These are phyloP conservation scores for Heliconius ismenius DNA, from an alignment of 2,888 invertebrate species.

Conservation along the genomic window DNA sequence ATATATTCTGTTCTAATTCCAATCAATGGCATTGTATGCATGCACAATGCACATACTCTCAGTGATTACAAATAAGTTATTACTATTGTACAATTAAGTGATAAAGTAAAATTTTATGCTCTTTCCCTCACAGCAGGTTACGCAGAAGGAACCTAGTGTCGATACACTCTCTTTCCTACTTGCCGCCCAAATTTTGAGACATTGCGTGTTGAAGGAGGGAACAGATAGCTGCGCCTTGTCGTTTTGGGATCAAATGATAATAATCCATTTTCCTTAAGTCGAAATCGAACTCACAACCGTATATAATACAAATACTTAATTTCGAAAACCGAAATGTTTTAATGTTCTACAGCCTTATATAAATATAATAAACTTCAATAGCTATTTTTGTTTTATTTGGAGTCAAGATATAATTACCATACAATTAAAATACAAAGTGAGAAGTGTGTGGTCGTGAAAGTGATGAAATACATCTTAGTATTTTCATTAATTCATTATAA, in stretches of 20 bases:
- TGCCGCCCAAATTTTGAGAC: neutral
- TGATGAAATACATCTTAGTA: neutral
- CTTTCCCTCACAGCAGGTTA: neutral
- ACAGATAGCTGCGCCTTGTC: neutral
- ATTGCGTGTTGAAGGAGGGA: neutral
- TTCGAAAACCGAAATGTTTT: neutral
- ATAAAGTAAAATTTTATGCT: neutral
- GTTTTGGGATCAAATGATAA: neutral
- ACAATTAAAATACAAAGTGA: neutral
- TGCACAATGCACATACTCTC: constrained; percentile 12
- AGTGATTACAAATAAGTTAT: constrained; percentile 15
- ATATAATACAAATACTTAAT: neutral
- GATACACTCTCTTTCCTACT: neutral
- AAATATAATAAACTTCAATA: neutral
- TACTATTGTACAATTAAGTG: constrained; percentile 12
- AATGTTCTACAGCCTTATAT: neutral
- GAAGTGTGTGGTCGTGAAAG: constrained; percentile 4
- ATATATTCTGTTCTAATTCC: constrained; percentile 31
- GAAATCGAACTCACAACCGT: neutral
- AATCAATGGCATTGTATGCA: constrained; percentile 29
- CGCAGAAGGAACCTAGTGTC: neutral
- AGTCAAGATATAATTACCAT: neutral
- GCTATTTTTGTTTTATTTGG: neutral
- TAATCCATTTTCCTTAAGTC: neutral
- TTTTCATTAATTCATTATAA: neutral